Evolutionary conservation across 2,113 vertebrate species (phyloP).

Genomic region (Scopus umbretta): DNA sequence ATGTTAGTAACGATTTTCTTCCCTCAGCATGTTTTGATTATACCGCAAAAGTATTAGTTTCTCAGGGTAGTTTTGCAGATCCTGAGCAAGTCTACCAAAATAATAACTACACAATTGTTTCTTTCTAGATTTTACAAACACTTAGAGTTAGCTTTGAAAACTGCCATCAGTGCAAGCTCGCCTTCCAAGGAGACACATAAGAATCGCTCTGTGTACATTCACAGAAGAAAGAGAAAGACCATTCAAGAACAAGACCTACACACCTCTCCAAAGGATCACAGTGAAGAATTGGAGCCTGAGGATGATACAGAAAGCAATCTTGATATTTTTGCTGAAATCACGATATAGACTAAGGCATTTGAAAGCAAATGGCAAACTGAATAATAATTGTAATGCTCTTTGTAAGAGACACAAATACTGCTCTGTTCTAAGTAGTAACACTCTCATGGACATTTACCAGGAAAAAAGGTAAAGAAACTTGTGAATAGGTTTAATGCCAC

Average conservation of each 20-base stretch:
- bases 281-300: background rate
- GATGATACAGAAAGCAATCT: background rate
- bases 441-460: background rate
- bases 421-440: background rate
- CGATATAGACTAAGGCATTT: background rate
- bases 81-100: background rate
- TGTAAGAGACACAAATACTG: slow-evolving; percentile 34
- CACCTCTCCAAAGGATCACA: background rate
- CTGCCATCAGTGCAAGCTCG: background rate
- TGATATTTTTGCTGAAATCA: slow-evolving; percentile 21
- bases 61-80: background rate
- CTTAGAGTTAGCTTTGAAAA: slow-evolving; percentile 72
- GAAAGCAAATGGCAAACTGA: background rate
- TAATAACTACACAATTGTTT: background rate
- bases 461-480: background rate
- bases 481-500: background rate
- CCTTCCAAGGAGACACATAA: background rate
- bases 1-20: background rate
- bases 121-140: slow-evolving; percentile 77
- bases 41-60: background rate
- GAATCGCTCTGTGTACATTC: slow-evolving; percentile 29
- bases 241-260: background rate
- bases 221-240: slow-evolving; percentile 64
- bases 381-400: slow-evolving; percentile 24
- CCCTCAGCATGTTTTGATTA: background rate